Percentiles rank a stretch among this genome's conserved stretches.
Evolutionary conservation across 2,113 vertebrate species (phyloP).

Genomic region (Candoia aspera): DNA sequence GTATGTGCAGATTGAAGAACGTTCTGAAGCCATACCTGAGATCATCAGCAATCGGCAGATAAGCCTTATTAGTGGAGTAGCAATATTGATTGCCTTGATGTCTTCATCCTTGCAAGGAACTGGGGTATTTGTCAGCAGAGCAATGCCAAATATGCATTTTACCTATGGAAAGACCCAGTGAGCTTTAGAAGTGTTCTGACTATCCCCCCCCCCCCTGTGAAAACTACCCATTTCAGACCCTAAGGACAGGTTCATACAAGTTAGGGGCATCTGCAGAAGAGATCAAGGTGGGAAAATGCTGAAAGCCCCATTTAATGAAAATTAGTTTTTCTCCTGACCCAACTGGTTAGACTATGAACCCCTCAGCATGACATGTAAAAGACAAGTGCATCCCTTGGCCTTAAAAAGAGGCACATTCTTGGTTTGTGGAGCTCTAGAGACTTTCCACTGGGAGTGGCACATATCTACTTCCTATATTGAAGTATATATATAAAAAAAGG

Average conservation of each 20-base stretch:
- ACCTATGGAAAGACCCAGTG: background rate
- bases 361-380: no score
- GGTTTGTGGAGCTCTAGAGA: no score
- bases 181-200: background rate
- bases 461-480: no score
- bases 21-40: no score
- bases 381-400: no score
- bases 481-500: background rate
- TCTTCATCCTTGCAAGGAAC: background rate
- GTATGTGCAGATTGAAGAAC: background rate
- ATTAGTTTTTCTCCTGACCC: no score
- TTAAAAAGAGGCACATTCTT: no score
- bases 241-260: background rate
- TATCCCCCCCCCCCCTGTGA: background rate
- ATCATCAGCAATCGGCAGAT: background rate
- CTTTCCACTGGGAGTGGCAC: no score
- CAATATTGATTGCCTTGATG: no score
- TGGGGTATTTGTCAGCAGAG: slow-evolving; percentile 6
- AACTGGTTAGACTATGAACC: no score
- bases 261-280: background rate
- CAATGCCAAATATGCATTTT: slow-evolving; percentile 7
- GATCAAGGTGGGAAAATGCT: no score
- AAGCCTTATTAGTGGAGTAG: background rate
- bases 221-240: background rate
- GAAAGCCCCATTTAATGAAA: no score